phyloP scores from a whole-genome alignment of 2,113 vertebrate species.

The Megaptera novaeangliae region DNA sequence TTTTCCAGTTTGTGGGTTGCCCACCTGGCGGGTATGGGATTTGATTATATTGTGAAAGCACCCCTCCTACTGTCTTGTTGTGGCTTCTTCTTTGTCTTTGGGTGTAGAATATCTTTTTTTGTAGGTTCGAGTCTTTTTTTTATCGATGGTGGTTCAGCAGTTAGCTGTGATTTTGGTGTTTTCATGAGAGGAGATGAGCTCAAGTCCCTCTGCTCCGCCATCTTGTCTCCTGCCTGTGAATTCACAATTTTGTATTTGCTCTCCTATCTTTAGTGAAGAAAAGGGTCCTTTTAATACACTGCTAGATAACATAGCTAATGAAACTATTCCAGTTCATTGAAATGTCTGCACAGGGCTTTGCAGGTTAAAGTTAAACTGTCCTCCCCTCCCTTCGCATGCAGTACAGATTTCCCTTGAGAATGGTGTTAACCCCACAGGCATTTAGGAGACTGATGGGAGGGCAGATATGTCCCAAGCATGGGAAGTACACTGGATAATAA shows the following conservation, averaged over 20 bases:
- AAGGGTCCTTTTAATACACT: neutral
- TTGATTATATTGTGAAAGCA: too few species aligned
- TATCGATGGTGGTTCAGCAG: too few species aligned
- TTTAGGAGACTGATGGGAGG: neutral
- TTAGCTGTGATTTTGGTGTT: too few species aligned
- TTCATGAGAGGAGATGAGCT: too few species aligned
- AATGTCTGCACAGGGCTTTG: neutral
- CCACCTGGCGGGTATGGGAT: too few species aligned
- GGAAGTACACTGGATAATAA: neutral
- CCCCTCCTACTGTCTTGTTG: too few species aligned
- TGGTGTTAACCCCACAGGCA: neutral
- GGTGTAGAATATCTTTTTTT: too few species aligned
- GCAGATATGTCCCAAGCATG: neutral
- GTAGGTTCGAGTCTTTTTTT: too few species aligned
- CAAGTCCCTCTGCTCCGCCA: too few species aligned
- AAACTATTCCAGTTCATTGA: neutral
- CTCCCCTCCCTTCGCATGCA: neutral
- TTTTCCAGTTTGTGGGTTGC: too few species aligned
- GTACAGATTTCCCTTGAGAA: neutral
- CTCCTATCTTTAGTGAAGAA: neutral
- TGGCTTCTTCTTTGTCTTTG: too few species aligned
- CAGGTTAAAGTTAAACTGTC: neutral
- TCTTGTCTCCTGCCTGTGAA: neutral
- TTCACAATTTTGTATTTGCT: neutral
- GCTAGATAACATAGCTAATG: neutral